These are phyloP conservation scores for Malurus elegans DNA, from an alignment of 2,113 vertebrate species.

Conservation along the genomic window DNA sequence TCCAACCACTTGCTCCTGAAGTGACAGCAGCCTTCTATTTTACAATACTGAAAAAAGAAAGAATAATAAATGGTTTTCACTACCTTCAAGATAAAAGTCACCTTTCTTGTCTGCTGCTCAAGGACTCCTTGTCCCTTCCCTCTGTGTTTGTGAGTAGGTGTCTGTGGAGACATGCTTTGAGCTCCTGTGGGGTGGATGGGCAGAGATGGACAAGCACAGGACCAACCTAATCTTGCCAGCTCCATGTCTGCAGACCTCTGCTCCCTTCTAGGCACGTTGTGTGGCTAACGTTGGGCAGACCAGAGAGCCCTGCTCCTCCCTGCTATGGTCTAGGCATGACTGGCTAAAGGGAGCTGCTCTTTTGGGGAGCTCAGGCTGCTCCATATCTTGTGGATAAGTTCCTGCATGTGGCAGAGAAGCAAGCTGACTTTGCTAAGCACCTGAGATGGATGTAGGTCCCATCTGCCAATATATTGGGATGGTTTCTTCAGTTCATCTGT, in stretches of 20 bases:
- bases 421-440: not conserved
- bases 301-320: not conserved
- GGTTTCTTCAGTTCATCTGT: not conserved
- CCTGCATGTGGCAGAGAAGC: not conserved
- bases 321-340: not conserved
- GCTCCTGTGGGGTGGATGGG: rapidly evolving
- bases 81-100: not conserved
- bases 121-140: not conserved
- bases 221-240: not conserved
- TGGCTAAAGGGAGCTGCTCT: not conserved
- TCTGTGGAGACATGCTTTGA: not conserved
- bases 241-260: not conserved
- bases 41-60: not conserved
- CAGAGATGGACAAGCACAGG: not conserved
- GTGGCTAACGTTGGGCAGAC: not conserved
- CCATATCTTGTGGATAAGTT: not conserved
- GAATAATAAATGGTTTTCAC: not conserved
- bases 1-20: not conserved
- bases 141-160: not conserved
- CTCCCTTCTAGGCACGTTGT: not conserved
- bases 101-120: not conserved
- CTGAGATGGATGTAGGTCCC: not conserved
- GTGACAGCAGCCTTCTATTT: not conserved
- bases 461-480: not conserved
- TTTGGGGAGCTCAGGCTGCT: not conserved